These are phyloP conservation scores for Cepphus grylle DNA, from an alignment of 2,113 vertebrate species.

Conservation along the genomic window DNA sequence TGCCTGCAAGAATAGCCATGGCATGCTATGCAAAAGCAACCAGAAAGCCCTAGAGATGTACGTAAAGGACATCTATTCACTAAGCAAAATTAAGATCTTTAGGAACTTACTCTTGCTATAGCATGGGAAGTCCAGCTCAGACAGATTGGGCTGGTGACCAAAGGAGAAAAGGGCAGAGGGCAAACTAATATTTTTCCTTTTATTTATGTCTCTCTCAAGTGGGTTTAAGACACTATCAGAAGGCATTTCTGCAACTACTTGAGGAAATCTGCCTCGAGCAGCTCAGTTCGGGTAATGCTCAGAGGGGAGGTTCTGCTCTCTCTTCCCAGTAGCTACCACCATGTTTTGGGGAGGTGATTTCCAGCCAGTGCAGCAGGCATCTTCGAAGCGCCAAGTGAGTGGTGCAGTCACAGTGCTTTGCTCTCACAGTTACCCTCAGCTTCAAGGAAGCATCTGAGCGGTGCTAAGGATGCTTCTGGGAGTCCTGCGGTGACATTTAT, in stretches of 20 bases:
- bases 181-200: neutral
- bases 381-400: neutral
- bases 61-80: neutral
- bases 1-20: neutral
- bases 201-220: neutral
- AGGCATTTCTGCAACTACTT: neutral
- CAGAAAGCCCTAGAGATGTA: neutral
- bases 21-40: neutral
- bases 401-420: neutral
- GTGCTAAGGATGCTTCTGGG: neutral
- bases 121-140: neutral
- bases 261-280: neutral
- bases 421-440: neutral
- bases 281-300: neutral
- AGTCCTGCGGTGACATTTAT: neutral
- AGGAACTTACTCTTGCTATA: neutral
- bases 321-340: neutral
- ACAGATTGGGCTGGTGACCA: neutral
- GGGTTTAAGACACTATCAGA: neutral
- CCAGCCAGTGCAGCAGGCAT: neutral
- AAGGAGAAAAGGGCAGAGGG: neutral
- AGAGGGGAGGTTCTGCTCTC: neutral
- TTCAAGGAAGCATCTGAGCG: neutral
- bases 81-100: neutral
- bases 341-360: neutral